Evolutionary conservation across 53 echinoderm and acorn worm genomes (phyloP), one percentile per base, ranked within the genome.

Genomic region (Echinarachnius parma): DNA sequence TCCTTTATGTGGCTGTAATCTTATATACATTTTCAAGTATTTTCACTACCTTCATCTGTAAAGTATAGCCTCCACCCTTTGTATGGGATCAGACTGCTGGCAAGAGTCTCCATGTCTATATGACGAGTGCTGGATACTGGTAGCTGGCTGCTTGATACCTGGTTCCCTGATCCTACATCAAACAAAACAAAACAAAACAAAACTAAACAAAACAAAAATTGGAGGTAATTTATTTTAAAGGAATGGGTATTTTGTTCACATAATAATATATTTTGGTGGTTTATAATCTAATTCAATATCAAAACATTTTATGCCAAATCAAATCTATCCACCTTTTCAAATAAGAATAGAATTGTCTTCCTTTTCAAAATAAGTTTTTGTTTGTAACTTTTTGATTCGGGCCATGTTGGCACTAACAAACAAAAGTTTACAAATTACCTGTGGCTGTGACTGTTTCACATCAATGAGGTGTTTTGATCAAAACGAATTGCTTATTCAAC

Each of bases 61-160:
- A 95, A 90, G 75, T 95, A 95, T 48, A 87, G 64, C 56, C 65
- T 87, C 95, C 95, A 95, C 18, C 95, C 91, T 69, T 91, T 87
- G 46, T 91, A 95, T 1, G 87, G 84, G 62, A 66, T 80, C 3
- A 82, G 50, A 49, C 50, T 71, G 35, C 82, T 83, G 29, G 85
- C 48, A 46, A 66, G 75, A 14, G 58, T 53, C 25, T 83, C 70
- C 21, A 65, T 44, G 26, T 86, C 91, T 18, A 60, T 66, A 66
- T 86, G 91, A 13, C 91, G 75, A 15, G 69, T 80, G 31, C 85
- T 64, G 37, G 85, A 53, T 26, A 68, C 77, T 19, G 84, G 78
- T 46, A 62, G 77, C 16, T 70, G 50, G 33, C 69, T 59, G 30
- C 31, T 78, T 26, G 78, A 78, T 21, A 31, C 26, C 28, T 58